Conservation (phyloP, 2,888 invertebrate species). For the Acanthosoma haemorrhoidale region DNA sequence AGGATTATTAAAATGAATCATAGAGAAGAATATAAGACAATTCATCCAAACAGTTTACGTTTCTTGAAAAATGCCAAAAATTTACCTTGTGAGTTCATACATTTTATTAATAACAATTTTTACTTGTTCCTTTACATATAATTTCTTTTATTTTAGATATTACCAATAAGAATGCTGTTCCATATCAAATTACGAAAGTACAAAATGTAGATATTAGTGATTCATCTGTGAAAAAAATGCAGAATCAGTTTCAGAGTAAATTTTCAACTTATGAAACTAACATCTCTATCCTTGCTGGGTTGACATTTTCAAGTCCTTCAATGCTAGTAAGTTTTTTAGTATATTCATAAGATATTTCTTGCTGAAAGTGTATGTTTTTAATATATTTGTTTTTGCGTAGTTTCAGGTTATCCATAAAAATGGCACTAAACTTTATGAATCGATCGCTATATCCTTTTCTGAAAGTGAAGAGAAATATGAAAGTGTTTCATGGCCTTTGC, state of each 20-base stretch:
- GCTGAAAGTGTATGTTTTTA: neutral
- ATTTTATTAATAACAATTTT: neutral
- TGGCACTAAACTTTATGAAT: neutral
- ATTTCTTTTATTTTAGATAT: neutral
- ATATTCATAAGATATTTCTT: neutral
- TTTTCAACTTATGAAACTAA: neutral
- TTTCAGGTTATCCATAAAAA: neutral
- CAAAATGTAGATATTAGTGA: neutral
- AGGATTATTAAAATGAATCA: neutral
- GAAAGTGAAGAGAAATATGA: neutral
- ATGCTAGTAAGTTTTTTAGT: neutral
- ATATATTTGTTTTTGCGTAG: neutral
- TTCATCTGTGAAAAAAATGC: neutral
- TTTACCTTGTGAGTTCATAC: neutral
- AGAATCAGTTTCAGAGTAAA: neutral
- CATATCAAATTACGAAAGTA: neutral
- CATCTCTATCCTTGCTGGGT: neutral
- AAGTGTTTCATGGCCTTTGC: neutral
- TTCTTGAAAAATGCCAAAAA: neutral
- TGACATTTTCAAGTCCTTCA: neutral
- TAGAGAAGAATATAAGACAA: neutral
- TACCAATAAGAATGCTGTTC: neutral
- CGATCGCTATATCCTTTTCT: conserved; percentile 12
- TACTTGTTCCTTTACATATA: neutral
- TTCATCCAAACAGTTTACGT: neutral